A percentile compares a stretch with the other conserved stretches of the same genome.
These are phyloP conservation scores for Anseranas semipalmata DNA, from an alignment of 2,113 vertebrate species.

Conservation along the genomic window DNA sequence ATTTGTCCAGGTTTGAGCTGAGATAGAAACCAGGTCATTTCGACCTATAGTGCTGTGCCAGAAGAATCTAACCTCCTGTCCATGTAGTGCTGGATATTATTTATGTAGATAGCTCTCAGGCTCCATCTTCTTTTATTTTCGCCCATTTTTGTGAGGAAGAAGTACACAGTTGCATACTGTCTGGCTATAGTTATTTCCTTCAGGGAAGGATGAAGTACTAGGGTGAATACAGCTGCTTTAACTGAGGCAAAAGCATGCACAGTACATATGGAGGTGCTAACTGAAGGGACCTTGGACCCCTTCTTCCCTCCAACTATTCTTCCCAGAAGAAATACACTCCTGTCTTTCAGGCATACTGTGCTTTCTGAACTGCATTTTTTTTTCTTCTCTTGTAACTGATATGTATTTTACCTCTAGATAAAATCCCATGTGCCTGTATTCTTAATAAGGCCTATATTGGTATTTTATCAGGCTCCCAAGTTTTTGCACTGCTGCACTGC, in stretches of 20 bases:
- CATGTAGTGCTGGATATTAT: background rate
- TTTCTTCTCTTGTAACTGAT: background rate
- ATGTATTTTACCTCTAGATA: background rate
- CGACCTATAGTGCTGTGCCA: background rate
- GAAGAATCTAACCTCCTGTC: background rate
- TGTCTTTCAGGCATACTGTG: background rate
- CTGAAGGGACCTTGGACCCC: background rate
- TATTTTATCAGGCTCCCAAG: background rate
- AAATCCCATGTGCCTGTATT: background rate
- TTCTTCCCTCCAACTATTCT: background rate
- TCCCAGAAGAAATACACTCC: background rate
- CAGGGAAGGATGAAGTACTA: background rate
- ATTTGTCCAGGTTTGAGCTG: background rate
- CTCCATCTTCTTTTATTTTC: background rate
- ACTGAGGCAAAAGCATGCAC: background rate
- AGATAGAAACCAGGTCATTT: background rate
- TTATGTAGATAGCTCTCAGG: background rate
- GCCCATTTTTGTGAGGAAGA: background rate
- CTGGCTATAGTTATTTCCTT: background rate
- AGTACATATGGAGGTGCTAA: background rate
- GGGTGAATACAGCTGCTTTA: background rate
- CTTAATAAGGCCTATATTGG: background rate
- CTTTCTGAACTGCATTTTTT: no score
- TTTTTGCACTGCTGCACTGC: background rate
- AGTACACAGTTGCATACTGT: background rate